A percentile compares a stretch with the other conserved stretches of the same genome.
Evolutionary conservation across 2,888 invertebrate species (phyloP).

Genomic region (Platynereis dumerilii): DNA sequence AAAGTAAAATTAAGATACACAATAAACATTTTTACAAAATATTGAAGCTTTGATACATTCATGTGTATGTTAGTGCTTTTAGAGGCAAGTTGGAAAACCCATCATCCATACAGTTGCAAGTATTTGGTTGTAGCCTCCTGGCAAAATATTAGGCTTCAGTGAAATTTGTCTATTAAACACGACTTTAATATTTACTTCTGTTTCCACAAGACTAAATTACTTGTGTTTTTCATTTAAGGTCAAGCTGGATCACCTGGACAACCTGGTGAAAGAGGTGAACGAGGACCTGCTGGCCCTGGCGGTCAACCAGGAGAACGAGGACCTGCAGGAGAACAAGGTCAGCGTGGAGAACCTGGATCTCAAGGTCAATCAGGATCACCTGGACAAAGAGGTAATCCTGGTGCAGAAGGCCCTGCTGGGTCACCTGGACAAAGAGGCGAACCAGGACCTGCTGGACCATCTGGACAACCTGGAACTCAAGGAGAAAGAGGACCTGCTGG

Average conservation of each 20-base stretch:
- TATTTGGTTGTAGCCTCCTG: too few species aligned
- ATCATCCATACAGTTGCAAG: too few species aligned
- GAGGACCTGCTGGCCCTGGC: slow-evolving; percentile 20
- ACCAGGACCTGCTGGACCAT: slow-evolving; percentile 24
- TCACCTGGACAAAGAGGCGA: slow-evolving; percentile 17
- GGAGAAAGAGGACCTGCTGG: slow-evolving; percentile 28
- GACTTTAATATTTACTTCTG: too few species aligned
- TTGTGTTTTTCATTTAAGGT: slow-evolving; percentile 2
- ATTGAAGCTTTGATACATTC: too few species aligned
- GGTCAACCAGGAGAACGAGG: slow-evolving; percentile 22
- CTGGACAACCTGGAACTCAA: slow-evolving; percentile 25
- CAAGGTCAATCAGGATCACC: slow-evolving; percentile 26
- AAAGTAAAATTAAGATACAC: too few species aligned
- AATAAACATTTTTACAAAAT: too few species aligned
- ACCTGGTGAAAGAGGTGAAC: slow-evolving; percentile 13
- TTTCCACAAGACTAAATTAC: too few species aligned
- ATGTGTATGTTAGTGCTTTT: too few species aligned
- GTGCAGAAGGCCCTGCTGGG: slow-evolving; percentile 21
- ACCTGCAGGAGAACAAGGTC: slow-evolving; percentile 23
- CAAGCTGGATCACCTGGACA: slow-evolving; percentile 13
- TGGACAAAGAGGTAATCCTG: slow-evolving; percentile 26
- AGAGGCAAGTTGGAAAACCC: too few species aligned
- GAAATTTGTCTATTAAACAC: too few species aligned
- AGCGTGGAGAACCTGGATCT: slow-evolving; percentile 30
- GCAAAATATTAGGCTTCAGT: too few species aligned